A percentile compares a stretch with the other conserved stretches of the same genome.
phyloP scores from a whole-genome alignment of 2,888 invertebrate genomes.

The Nemapogon koenigi region DNA sequence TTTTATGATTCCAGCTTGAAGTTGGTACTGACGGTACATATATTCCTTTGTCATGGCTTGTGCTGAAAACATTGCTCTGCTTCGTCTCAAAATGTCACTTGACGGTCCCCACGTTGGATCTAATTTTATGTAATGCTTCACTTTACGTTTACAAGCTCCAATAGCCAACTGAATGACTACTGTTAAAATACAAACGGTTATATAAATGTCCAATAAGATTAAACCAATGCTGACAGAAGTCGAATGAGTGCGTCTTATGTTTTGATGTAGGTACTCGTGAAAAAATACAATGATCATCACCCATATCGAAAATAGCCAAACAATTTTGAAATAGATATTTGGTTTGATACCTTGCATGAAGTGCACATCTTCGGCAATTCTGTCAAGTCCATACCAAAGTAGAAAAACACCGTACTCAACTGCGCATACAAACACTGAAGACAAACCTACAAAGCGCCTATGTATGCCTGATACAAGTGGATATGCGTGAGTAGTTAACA shows the following conservation, averaged over 20 bases:
- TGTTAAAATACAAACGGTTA: constrained; percentile 14
- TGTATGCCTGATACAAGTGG: constrained; percentile 21
- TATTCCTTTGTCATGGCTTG: constrained; percentile 61
- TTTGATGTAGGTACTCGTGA: constrained; percentile 21
- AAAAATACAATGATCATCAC: constrained; percentile 26
- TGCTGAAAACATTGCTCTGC: constrained; percentile 52
- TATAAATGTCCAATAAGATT: constrained; percentile 20
- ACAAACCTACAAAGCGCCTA: constrained; percentile 21
- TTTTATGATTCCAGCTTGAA: constrained; percentile 42
- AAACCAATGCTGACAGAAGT: constrained; percentile 9
- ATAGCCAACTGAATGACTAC: constrained; percentile 15
- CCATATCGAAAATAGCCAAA: constrained; percentile 28
- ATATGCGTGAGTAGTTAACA: constrained; percentile 27
- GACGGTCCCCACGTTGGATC: constrained; percentile 43
- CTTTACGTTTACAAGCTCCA: constrained; percentile 23
- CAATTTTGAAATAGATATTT: constrained; percentile 29
- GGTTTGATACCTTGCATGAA: constrained; percentile 52
- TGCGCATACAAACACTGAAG: constrained; percentile 25
- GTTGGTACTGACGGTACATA: constrained; percentile 51
- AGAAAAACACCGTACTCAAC: constrained; percentile 38
- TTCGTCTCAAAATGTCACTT: constrained; percentile 35
- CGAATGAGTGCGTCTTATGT: constrained; percentile 1
- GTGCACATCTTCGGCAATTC: constrained; percentile 49
- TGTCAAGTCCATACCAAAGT: constrained; percentile 39
- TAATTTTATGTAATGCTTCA: constrained; percentile 22